Base-by-base conservation (phyloP, 2,888 invertebrate species). In the Caenorhabditis wallacei region DNA sequence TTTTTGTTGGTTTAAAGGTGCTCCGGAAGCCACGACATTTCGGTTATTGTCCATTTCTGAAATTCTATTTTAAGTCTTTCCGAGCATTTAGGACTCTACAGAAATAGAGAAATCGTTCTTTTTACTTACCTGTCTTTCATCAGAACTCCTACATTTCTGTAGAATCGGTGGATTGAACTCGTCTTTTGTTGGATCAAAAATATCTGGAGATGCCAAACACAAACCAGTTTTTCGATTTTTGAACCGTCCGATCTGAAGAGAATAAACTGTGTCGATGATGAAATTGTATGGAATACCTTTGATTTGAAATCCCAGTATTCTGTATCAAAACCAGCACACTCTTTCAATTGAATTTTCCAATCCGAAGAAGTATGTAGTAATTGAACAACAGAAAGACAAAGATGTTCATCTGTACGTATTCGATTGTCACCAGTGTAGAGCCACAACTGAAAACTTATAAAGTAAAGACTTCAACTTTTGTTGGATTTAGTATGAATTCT, bases 401-500 rank as follows among this genome's bases (percentile, higher is more conserved):
- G 85, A 72, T 92, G 91, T 61, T 92, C 92, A 76, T 92, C 92
- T 5, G 87, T 86, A 76, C 89, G 88, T 13, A 92, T 72, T 35
- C 90, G 86, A 18, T 88, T 87, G 30, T 88, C 88, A 8, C 63
- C 82, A 1, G 88, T 88, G 61, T 70, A 87, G n/a, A 92, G 85
- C 92, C 92, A 92, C 35, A 91, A 70, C 91, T 91, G 82, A 82
- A 91, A 84, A 11, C n/a, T n/a, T n/a, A n/a, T n/a, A n/a, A n/a
- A n/a, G n/a, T n/a, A n/a, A n/a, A n/a, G n/a, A n/a, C n/a, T n/a
- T n/a, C n/a, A n/a, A n/a, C n/a, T n/a, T n/a, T n/a, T n/a, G n/a
- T n/a, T n/a, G n/a, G n/a, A n/a, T n/a, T n/a, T n/a, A n/a, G n/a
- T n/a, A n/a, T n/a, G n/a, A 30, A 8, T 30, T 59, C 13, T 26